A percentile compares a stretch with the other conserved stretches of the same genome.
phyloP scores from a whole-genome alignment of 2,888 invertebrate species.

The Euclidia mi region DNA sequence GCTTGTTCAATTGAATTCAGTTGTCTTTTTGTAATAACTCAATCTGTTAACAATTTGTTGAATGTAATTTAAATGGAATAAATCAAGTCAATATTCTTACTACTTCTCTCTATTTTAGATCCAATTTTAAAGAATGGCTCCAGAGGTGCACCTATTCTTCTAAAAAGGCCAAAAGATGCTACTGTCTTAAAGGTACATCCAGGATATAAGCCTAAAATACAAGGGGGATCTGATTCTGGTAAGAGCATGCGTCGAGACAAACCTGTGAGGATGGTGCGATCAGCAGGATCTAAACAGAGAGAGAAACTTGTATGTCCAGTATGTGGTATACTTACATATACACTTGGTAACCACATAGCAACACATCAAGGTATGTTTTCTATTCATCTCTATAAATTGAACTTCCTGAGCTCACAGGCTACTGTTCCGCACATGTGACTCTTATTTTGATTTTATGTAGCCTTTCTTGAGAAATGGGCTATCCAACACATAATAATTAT shows the following conservation, averaged over 20 bases:
- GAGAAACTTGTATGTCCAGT: constrained; percentile 88
- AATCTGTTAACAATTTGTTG: neutral
- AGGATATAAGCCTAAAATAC: constrained; percentile 64
- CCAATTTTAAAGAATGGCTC: constrained; percentile 84
- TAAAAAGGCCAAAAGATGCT: constrained; percentile 85
- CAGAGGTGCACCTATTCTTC: constrained; percentile 80
- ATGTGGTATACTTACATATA: constrained; percentile 85
- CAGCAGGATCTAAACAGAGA: constrained; percentile 70
- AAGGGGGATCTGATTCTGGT: constrained; percentile 43
- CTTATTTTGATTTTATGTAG: too few species aligned
- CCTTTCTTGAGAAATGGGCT: too few species aligned
- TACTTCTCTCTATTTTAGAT: constrained; percentile 64
- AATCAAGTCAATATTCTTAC: neutral
- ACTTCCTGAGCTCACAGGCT: too few species aligned
- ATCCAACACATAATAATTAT: too few species aligned
- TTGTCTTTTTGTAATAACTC: too few species aligned
- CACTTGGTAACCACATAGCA: constrained; percentile 84
- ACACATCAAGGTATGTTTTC: constrained; percentile 81
- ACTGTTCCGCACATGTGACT: too few species aligned
- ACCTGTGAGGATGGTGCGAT: constrained; percentile 70
- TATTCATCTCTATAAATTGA: neutral
- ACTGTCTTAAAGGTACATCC: constrained; percentile 80
- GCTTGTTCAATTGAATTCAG: too few species aligned
- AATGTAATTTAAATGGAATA: neutral
- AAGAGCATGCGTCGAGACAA: constrained; percentile 67